Conservation (phyloP, 2,888 invertebrate species). For the Tachina lurida region DNA sequence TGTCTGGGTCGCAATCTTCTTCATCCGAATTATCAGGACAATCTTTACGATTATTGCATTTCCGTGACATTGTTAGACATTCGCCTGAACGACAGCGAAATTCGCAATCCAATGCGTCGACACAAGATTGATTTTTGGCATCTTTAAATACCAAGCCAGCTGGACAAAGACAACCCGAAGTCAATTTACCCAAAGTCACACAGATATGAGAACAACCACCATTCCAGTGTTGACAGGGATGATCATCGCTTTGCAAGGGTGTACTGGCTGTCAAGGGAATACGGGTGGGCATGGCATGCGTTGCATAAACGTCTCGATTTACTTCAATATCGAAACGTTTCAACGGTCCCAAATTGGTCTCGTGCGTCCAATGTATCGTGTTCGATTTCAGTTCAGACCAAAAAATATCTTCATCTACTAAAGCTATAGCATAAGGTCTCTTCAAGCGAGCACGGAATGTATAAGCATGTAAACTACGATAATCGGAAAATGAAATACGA, state of each 20-base stretch:
- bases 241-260: slow-evolving; percentile 76
- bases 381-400: slow-evolving; percentile 86
- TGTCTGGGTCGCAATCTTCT: slow-evolving; percentile 79
- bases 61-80: slow-evolving; percentile 84
- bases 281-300: slow-evolving; percentile 72
- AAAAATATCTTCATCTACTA: slow-evolving; percentile 87
- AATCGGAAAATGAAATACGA: slow-evolving; percentile 86
- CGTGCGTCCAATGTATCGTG: slow-evolving; percentile 86
- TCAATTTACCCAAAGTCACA: slow-evolving; percentile 83
- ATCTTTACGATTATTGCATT: slow-evolving; percentile 85
- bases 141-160: slow-evolving; percentile 85
- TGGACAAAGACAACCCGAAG: slow-evolving; percentile 86
- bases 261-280: slow-evolving; percentile 76
- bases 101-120: slow-evolving; percentile 83
- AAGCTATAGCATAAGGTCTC: slow-evolving; percentile 85
- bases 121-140: slow-evolving; percentile 84
- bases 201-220: slow-evolving; percentile 91
- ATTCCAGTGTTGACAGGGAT: slow-evolving; percentile 85
- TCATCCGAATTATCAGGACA: slow-evolving; percentile 86
- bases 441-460: slow-evolving; percentile 83
- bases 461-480: slow-evolving; percentile 84
- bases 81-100: slow-evolving; percentile 84
- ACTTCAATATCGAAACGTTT: slow-evolving; percentile 79
- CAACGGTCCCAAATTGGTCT: slow-evolving; percentile 80
- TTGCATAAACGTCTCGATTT: slow-evolving; percentile 71